These are phyloP conservation scores for Pimpla rufipes DNA, from an alignment of 2,888 invertebrate species.

Conservation along the genomic window DNA sequence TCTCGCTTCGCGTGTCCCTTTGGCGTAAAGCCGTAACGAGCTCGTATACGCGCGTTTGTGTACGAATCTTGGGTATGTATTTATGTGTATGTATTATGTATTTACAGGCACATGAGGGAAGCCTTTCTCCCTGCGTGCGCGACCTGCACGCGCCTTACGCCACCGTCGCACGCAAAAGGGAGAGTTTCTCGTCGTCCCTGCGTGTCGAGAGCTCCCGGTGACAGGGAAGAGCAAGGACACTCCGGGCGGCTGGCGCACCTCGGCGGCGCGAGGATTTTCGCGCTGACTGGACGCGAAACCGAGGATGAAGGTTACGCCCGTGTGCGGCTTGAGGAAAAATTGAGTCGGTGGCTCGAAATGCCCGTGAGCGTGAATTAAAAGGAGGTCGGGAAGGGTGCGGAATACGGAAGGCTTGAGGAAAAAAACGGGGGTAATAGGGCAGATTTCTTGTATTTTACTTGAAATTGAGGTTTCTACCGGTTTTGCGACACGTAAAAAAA, in stretches of 20 bases:
- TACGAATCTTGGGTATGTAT: neutral
- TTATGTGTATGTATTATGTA: neutral
- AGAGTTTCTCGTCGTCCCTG: slow-evolving; percentile 29
- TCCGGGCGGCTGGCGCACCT: neutral
- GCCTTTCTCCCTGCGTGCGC: neutral
- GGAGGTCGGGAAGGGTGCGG: too few species aligned
- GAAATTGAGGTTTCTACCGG: too few species aligned
- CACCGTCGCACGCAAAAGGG: slow-evolving; percentile 46
- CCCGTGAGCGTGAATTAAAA: too few species aligned
- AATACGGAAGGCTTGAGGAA: too few species aligned
- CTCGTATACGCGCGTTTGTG: too few species aligned
- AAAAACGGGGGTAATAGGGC: too few species aligned
- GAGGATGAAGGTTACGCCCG: neutral
- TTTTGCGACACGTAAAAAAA: too few species aligned
- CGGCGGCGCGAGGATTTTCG: neutral
- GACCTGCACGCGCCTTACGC: slow-evolving; percentile 23
- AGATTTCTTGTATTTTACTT: too few species aligned
- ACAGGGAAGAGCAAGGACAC: neutral
- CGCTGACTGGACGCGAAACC: neutral
- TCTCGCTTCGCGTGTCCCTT: slow-evolving; percentile 74
- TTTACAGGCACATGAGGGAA: neutral
- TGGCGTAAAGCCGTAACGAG: slow-evolving; percentile 70
- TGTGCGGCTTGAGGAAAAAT: too few species aligned
- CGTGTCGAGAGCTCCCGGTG: neutral
- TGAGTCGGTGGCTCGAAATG: too few species aligned